Percentiles rank a stretch among this genome's conserved stretches.
phyloP scores from a whole-genome alignment of 2,797 vertebrate genomes.

The Caiman crocodilus region DNA sequence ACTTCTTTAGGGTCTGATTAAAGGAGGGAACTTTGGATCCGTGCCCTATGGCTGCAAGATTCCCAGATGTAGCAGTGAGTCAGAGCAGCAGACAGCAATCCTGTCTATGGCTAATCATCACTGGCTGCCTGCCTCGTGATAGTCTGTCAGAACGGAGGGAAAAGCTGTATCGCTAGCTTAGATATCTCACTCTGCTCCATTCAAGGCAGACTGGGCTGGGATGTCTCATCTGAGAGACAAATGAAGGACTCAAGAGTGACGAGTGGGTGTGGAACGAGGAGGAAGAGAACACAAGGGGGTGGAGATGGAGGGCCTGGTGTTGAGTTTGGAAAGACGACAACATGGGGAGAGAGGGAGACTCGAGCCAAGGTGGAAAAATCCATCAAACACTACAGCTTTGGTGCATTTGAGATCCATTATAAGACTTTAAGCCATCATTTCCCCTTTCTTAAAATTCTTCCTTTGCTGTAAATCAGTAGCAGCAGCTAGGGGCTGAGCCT shows the following conservation, averaged over 20 bases:
- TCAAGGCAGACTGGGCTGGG: background rate
- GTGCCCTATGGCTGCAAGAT: background rate
- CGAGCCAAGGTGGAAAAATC: constrained; percentile 4
- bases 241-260: background rate
- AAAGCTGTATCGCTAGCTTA: too few species aligned
- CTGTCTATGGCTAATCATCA: rapidly evolving
- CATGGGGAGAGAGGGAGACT: background rate
- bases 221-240: background rate
- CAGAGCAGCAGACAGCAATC: background rate
- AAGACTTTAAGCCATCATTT: too few species aligned
- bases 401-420: too few species aligned
- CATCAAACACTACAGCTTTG: background rate
- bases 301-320: background rate
- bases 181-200: too few species aligned
- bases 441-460: too few species aligned
- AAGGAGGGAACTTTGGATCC: background rate
- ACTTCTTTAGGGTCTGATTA: rapidly evolving
- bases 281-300: background rate
- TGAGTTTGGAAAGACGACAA: background rate
- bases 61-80: background rate
- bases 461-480: too few species aligned
- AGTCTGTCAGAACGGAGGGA: too few species aligned
- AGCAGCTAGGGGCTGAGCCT: too few species aligned
- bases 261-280: background rate
- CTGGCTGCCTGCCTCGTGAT: too few species aligned